Evolutionary conservation across 2,797 vertebrate species (phyloP).

Genomic region (Myripristis jacobus): DNA sequence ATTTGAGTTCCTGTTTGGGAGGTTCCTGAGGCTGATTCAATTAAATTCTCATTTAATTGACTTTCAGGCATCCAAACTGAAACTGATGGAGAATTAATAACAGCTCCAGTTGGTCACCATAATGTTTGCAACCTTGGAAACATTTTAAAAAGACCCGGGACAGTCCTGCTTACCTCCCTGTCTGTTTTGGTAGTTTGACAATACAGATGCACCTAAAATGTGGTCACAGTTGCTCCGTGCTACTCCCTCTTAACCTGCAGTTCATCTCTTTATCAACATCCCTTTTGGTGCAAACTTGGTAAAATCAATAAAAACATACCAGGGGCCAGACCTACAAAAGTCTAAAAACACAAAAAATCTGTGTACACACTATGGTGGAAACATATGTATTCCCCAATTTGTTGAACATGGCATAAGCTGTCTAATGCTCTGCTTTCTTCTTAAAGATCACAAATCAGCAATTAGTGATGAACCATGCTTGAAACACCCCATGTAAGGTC

Average conservation of each 20-base stretch:
- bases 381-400: conserved; percentile 7
- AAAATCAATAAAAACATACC: conserved; percentile 66
- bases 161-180: conserved; percentile 41
- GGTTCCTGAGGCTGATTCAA: conserved; percentile 81
- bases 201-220: conserved; percentile 59
- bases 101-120: conserved; percentile 70
- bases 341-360: conserved; percentile 12
- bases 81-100: conserved; percentile 84
- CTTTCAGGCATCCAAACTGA: conserved; percentile 82
- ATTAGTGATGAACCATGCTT: conserved; percentile 31
- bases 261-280: conserved; percentile 74
- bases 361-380: not conserved
- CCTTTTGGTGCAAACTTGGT: conserved; percentile 55
- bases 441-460: conserved; percentile 16
- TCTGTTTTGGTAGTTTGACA: conserved; percentile 50
- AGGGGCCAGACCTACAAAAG: not conserved
- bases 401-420: conserved; percentile 20
- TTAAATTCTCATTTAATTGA: conserved; percentile 82
- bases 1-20: conserved; percentile 70
- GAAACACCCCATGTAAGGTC: not conserved
- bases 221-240: conserved; percentile 58
- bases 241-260: conserved; percentile 51
- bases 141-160: conserved; percentile 39
- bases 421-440: conserved; percentile 18
- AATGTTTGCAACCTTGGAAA: conserved; percentile 76